Evolutionary conservation across 2,888 invertebrate genomes (phyloP), one percentile per base, ranked within the genome.

Genomic region (Xylophagus ater): DNA sequence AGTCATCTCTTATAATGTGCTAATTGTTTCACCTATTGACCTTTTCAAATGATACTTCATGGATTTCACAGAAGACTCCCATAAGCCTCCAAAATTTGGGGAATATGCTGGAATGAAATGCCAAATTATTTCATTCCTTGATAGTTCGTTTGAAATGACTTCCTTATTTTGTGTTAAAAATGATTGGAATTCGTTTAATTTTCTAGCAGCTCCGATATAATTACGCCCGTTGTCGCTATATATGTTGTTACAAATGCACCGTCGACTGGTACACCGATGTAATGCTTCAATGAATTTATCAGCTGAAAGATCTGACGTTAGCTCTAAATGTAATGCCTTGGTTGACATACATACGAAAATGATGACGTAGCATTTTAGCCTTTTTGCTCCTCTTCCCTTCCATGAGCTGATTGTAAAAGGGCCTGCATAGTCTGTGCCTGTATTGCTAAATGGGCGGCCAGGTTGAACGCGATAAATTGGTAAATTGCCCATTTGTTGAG

Each of bases 111-210:
- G 30, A 4, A 34, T 38, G 17, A 42, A 38, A 10, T 37, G 43
- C 55, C 56, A 57, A 1, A 34, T 25, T 10, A 52, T 50, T 5
- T 34, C 2, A 20, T 17, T 19, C 34, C 31, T 10, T 36, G n/a
- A n/a, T n/a, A n/a, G n/a, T n/a, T n/a, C n/a, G n/a, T n/a, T n/a
- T n/a, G n/a, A n/a, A n/a, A n/a, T n/a, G n/a, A n/a, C n/a, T n/a
- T n/a, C n/a, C n/a, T n/a, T n/a, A n/a, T n/a, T n/a, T n/a, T n/a
- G n/a, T n/a, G n/a, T n/a, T n/a, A n/a, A n/a, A n/a, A n/a, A n/a
- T n/a, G n/a, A n/a, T n/a, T n/a, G n/a, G n/a, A n/a, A n/a, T n/a
- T n/a, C n/a, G n/a, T n/a, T n/a, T n/a, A n/a, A n/a, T n/a, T n/a
- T n/a, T n/a, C n/a, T n/a, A n/a, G n/a, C n/a, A n/a, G n/a, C n/a